phyloP scores from a whole-genome alignment of 2,797 vertebrate genomes.

The Phylloscopus collybita region DNA sequence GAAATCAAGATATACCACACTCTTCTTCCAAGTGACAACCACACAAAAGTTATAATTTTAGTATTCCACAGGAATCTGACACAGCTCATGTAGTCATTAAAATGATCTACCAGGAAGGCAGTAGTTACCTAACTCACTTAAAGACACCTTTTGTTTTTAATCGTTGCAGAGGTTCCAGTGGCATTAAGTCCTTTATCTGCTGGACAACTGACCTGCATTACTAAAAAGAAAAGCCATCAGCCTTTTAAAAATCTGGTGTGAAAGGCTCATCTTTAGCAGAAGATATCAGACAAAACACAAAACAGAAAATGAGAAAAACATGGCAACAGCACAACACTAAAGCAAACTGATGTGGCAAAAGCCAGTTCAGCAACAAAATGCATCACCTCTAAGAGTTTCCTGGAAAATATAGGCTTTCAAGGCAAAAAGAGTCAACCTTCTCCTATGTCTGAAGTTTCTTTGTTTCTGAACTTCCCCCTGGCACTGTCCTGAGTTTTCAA shows the following conservation, averaged over 20 bases:
- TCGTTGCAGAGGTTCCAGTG: background rate
- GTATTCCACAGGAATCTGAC: slow-evolving; percentile 28
- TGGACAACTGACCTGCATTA: background rate
- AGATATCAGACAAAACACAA: background rate
- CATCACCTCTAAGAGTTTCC: background rate
- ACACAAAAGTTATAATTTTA: slow-evolving; percentile 53
- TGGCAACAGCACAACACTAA: background rate
- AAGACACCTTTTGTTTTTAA: background rate
- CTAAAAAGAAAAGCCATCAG: background rate
- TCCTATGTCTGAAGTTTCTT: background rate
- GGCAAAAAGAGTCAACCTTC: background rate
- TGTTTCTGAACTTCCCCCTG: slow-evolving; percentile 23
- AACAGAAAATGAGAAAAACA: background rate
- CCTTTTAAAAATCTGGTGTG: background rate
- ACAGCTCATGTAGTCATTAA: slow-evolving; percentile 17
- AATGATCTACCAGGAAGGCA: background rate
- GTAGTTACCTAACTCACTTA: slow-evolving; percentile 30
- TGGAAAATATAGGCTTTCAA: background rate
- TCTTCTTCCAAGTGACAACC: slow-evolving; percentile 53
- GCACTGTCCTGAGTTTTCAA: background rate
- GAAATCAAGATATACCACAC: slow-evolving; percentile 12
- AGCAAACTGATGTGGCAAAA: background rate
- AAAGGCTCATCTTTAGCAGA: background rate
- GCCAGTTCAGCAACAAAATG: background rate
- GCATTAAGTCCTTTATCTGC: background rate